Base-by-base conservation (phyloP, 2,797 vertebrate species). In the Adrianichthys oophorus region DNA sequence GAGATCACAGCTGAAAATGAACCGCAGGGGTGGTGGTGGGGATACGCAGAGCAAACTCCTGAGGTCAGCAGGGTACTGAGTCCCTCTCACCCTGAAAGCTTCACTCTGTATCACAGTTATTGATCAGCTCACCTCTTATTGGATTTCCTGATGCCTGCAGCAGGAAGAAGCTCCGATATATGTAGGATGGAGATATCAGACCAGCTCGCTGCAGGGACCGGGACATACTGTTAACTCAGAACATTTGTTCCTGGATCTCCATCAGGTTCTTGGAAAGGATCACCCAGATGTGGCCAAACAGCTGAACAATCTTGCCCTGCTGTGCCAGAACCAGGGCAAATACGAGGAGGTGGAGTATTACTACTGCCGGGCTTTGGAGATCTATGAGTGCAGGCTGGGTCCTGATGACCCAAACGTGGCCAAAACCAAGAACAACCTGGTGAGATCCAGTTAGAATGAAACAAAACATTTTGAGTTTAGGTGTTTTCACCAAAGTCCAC, bases 241-340 rank as follows among this genome's bases (percentile, higher is more conserved):
- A 66, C 52, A 37, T 52, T 42, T 61, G 10, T 21, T 24, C 58
- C 16, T n/a, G 56, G 17, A 21, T 61, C 47, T 52, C 48, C 51
- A 0, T 21, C 84, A 99, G 97, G 98, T 99, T 40, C 85, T 99
- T 59, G 97, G 98, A 46, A 95, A 94, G 69, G 94, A 97, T 74
- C 98, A 99, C 74, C 98, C 98, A 24, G 98, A 98, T 66, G 98
- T 99, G 78, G 98, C 98, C 63, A 99, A 99, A 85, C 97, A 99
- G 79, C 92, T 99, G 85, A 98, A 99, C 87, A 99, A 99, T 76
- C 82, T 99, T 82, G 98, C 97, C n/a, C 90, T 99, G 70, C 84
- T 99, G 50, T 98, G 98, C 80, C 98, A 99, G 90, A 99, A 99
- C 88, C 97, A 98, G 92, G 95, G 96, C 83, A 99, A 99, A 76